A percentile compares a stretch with the other conserved stretches of the same genome.
Conservation (phyloP, 2,888 invertebrate genomes). For the Drosophila nr. fundita region DNA sequence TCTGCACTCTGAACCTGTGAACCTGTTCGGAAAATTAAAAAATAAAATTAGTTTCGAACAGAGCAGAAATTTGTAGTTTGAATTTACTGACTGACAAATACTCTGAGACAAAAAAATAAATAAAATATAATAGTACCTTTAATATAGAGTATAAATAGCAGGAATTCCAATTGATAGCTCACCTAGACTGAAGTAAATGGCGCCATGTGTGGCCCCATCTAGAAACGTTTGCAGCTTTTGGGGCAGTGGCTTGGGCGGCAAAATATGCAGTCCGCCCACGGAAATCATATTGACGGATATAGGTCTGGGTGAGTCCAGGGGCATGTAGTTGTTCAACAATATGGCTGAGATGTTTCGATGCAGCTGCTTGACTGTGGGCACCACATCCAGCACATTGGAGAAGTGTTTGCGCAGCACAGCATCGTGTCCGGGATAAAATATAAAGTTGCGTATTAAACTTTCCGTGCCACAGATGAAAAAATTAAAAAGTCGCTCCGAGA, state of each 20-base stretch:
- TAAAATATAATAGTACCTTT: too few relatives aligned
- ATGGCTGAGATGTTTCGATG: constrained; percentile 84
- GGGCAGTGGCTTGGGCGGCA: constrained; percentile 70
- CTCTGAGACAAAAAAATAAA: neutral
- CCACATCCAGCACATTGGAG: constrained; percentile 50
- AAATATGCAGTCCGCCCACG: constrained; percentile 86
- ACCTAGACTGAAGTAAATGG: constrained; percentile 84
- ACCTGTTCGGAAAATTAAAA: constrained; percentile 60
- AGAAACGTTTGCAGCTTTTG: constrained; percentile 79
- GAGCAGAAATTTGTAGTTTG: neutral
- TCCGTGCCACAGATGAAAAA: constrained; percentile 78
- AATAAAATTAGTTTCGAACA: neutral
- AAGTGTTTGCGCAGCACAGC: constrained; percentile 70
- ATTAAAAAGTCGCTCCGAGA: constrained; percentile 86
- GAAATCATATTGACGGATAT: constrained; percentile 84
- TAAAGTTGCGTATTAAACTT: constrained; percentile 58
- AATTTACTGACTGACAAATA: neutral
- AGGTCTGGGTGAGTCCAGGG: constrained; percentile 83
- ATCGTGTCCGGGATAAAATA: constrained; percentile 74
- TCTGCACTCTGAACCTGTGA: constrained; percentile 83
- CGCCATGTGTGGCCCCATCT: constrained; percentile 81
- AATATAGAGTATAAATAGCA: neutral
- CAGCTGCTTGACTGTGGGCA: constrained; percentile 82
- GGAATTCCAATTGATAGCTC: neutral
- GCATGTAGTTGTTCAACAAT: constrained; percentile 85